Conservation (phyloP, 1,140 invertebrate genomes). For the Drosophila aff. region DNA sequence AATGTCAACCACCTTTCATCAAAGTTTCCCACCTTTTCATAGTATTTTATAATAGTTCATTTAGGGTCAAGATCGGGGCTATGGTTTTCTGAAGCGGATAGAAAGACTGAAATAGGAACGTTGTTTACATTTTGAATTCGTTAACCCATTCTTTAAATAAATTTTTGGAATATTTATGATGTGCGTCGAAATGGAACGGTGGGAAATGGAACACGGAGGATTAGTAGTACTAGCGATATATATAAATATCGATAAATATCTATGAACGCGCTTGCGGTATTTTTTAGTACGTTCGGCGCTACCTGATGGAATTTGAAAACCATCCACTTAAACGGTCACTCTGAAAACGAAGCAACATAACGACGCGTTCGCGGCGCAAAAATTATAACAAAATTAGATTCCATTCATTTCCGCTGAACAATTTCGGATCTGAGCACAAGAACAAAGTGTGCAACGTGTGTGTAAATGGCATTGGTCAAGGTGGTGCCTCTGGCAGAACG, state of each 20-base stretch:
- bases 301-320: background rate
- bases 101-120: background rate
- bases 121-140: too few relatives aligned
- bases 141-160: background rate
- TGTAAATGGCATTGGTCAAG: slow-evolving; percentile 1
- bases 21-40: background rate
- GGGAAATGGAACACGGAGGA: too few relatives aligned
- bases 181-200: too few relatives aligned
- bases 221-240: too few relatives aligned
- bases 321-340: slow-evolving; percentile 8
- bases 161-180: too few relatives aligned
- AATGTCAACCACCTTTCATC: background rate
- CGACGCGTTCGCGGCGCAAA: slow-evolving; percentile 28
- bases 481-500: slow-evolving; percentile 16
- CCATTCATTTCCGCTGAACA: background rate
- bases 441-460: slow-evolving; percentile 1
- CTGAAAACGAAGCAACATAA: slow-evolving; percentile 10
- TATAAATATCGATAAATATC: too few relatives aligned
- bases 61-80: background rate
- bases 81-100: background rate
- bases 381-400: slow-evolving; percentile 22
- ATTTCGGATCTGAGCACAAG: background rate
- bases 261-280: background rate
- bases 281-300: background rate
- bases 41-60: background rate